phyloP scores from a whole-genome alignment of 92 coral and sea anemone genomes.

The Heliopora coerulea region DNA sequence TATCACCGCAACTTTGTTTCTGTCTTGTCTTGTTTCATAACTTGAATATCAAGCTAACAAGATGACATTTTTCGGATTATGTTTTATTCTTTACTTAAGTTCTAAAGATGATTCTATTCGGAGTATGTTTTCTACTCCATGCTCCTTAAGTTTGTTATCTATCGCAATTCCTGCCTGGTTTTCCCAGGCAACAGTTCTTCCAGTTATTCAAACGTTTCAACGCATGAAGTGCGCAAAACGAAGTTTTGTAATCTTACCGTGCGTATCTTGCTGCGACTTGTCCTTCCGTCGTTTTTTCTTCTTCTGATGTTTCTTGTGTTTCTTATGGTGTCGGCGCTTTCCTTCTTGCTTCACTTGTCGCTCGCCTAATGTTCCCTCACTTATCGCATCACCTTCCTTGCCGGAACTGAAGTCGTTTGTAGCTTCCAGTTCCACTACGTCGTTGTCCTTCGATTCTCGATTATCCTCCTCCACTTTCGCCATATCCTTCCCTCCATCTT shows the following conservation, averaged over 20 bases:
- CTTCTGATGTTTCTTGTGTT: constrained; percentile 15
- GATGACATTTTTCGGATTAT: too few species aligned
- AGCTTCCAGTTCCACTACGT: background rate
- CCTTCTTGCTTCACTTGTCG: constrained; percentile 10
- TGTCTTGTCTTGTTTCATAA: too few species aligned
- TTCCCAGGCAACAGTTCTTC: too few species aligned
- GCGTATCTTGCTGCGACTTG: constrained; percentile 53
- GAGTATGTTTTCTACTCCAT: too few species aligned
- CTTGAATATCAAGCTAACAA: too few species aligned
- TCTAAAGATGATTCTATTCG: too few species aligned
- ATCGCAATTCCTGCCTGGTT: too few species aligned
- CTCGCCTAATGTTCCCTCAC: background rate
- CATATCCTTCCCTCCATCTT: background rate
- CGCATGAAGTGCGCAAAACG: too few species aligned
- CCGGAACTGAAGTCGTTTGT: background rate
- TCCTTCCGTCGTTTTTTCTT: constrained; percentile 44
- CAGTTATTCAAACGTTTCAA: too few species aligned
- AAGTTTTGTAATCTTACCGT: constrained; percentile 20
- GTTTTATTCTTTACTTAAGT: too few species aligned
- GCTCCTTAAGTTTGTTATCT: too few species aligned
- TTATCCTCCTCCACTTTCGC: background rate
- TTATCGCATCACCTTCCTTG: background rate
- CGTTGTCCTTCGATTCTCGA: background rate
- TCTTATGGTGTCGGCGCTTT: constrained; percentile 11
- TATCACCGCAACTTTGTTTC: too few species aligned